phyloP scores from a whole-genome alignment of 2,888 invertebrate genomes.

The Pammene aurita region DNA sequence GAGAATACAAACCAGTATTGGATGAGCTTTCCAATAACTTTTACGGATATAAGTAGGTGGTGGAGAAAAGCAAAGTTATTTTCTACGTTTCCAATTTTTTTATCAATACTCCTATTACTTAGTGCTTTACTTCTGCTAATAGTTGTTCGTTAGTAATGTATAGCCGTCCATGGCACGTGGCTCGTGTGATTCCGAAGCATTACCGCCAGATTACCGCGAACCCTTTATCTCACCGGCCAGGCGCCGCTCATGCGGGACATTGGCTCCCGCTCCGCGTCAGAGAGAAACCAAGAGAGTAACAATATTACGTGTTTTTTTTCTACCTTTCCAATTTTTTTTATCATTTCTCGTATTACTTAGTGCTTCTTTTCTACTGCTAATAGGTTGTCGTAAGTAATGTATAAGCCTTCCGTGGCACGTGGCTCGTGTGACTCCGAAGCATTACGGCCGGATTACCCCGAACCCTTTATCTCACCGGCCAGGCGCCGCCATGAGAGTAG shows the following conservation, averaged over 20 bases:
- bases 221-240: conserved; percentile 45
- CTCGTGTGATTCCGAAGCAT: conserved; percentile 34
- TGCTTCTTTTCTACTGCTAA: not conserved
- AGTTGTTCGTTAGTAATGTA: conserved; percentile 2
- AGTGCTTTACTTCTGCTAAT: not conserved
- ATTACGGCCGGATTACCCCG: conserved; percentile 40
- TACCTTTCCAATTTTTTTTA: too few relatives aligned
- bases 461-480: conserved; percentile 46
- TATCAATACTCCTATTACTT: too few relatives aligned
- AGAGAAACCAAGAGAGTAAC: conserved; percentile 12
- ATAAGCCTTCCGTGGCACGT: conserved; percentile 8
- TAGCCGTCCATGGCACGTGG: conserved; percentile 7
- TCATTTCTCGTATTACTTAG: too few relatives aligned
- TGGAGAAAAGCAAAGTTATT: too few relatives aligned
- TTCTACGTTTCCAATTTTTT: too few relatives aligned
- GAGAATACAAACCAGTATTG: too few relatives aligned
- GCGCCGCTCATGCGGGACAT: conserved; percentile 43
- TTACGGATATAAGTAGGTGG: too few relatives aligned
- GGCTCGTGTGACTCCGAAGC: conserved; percentile 32
- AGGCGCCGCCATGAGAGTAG: too few relatives aligned
- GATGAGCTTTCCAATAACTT: too few relatives aligned
- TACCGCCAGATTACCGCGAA: conserved; percentile 42
- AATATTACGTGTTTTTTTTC: not conserved
- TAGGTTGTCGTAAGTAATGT: conserved; percentile 7
- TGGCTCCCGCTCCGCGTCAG: conserved; percentile 21